Percentiles rank a stretch among this genome's conserved stretches.
Conservation (phyloP, 2,797 vertebrate species). For the Halcyon chelicuti region DNA sequence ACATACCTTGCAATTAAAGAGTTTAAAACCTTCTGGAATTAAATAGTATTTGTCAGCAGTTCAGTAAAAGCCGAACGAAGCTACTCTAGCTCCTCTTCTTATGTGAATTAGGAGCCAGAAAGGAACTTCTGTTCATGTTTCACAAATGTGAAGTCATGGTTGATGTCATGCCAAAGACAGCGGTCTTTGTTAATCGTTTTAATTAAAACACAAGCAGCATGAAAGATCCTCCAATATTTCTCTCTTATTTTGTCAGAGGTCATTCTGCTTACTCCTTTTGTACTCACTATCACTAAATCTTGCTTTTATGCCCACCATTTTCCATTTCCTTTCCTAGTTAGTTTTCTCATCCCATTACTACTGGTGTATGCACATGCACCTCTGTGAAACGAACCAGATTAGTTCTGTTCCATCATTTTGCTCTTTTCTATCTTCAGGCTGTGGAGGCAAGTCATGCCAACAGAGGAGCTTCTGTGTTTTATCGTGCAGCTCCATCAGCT, state of each 20-base stretch:
- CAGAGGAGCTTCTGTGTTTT: background rate
- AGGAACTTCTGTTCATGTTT: background rate
- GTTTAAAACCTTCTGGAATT: conserved; percentile 12
- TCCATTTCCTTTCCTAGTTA: background rate
- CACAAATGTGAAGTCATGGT: background rate
- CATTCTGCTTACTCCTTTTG: background rate
- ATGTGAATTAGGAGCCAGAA: background rate
- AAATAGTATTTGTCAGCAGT: conserved; percentile 1
- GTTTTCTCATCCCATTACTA: background rate
- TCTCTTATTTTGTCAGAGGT: background rate
- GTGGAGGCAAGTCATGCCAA: background rate
- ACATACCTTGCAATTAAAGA: background rate
- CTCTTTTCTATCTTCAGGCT: background rate
- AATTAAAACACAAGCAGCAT: conserved; percentile 22
- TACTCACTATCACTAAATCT: background rate
- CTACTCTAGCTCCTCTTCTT: background rate
- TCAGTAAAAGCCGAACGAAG: conserved; percentile 10
- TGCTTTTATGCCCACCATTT: background rate
- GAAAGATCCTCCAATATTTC: background rate
- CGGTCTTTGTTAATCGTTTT: background rate
- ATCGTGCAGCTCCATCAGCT: background rate
- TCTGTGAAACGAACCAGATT: background rate
- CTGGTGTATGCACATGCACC: background rate
- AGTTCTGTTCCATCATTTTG: background rate
- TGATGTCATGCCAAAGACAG: conserved; percentile 21